These are phyloP conservation scores for Scolopax mira DNA, from an alignment of 2,113 vertebrate genomes.

Conservation along the genomic window DNA sequence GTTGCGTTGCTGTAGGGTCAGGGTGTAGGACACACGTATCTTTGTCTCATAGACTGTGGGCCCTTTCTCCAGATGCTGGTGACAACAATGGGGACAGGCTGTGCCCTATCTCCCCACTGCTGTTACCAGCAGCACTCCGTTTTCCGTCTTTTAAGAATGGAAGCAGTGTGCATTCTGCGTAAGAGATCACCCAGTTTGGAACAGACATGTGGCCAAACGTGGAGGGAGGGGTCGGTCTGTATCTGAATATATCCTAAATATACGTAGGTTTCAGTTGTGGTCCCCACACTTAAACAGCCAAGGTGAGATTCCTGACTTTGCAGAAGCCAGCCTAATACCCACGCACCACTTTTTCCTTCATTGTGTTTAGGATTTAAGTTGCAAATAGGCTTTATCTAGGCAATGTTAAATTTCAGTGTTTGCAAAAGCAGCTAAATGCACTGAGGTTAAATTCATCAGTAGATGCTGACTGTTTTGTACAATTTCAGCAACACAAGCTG, in stretches of 20 bases:
- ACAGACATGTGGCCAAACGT: neutral
- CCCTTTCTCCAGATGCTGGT: neutral
- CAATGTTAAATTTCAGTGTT: neutral
- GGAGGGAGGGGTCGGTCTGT: neutral
- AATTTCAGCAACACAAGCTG: neutral
- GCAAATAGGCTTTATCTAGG: neutral
- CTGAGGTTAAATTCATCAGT: neutral
- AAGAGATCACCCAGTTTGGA: neutral
- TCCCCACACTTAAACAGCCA: neutral
- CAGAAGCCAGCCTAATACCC: neutral
- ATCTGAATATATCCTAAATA: neutral
- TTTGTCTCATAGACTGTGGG: neutral
- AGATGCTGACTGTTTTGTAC: neutral
- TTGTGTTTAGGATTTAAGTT: neutral
- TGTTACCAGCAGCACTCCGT: neutral
- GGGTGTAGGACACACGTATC: accelerated
- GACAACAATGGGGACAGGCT: neutral
- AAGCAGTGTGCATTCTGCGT: neutral
- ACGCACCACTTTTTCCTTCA: neutral
- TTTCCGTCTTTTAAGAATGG: neutral
- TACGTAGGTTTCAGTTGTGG: neutral
- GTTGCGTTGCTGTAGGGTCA: accelerated
- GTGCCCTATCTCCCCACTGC: neutral
- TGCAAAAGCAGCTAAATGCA: neutral
- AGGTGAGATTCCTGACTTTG: neutral